Evolutionary conservation across 92 coral and sea anemone genomes (phyloP), one percentile per base, ranked within the genome.

Genomic region (Hydrozoanthus gracilis): DNA sequence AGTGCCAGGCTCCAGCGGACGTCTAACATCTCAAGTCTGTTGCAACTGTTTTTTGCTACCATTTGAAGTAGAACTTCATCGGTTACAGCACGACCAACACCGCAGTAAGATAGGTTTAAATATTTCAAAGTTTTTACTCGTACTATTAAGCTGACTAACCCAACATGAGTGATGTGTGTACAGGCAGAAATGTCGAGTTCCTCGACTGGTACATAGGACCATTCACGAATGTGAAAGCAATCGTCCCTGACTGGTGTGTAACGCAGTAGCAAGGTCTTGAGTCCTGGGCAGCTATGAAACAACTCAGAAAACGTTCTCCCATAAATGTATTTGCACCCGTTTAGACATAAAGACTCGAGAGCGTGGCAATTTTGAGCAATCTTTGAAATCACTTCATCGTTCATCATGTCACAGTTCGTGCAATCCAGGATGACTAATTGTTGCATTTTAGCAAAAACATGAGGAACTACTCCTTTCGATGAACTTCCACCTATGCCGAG

Each of bases 181-280:
- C 99, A 97, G 44, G 99, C 99, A 1, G 99, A 97, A 45, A 97
- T 97, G 71, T 97, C 99, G 3, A 97, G 88, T 68, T 97, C 99
- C 66, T 97, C 98, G 15, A 97, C 73, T 13, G 92, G 95, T 12
- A 94, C 96, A 67, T 92, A 89, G 65, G 92, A 85, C 99, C 99
- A 97, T 11, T 94, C 91, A 14, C 87, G 87, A 27, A 89, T 87
- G 73, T 93, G 94, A 76, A 97, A 95, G 86, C 99, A 97, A 65
- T 93, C 98, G 72, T 97, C 99, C 14, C 98, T 95, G 49, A 97
- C 93, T 0, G 99, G 99, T 12, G 99, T 97, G 55, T 97, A 97
- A 3, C 99, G 98, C 65, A 97, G 95, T 51, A 97, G 91, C 16
- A 97, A 88, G 74, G 99, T 97, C 44, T 91, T 91, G 71, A 97